Base-by-base conservation (phyloP, 2,888 invertebrate genomes). In the Synanthedon tipuliformis region DNA sequence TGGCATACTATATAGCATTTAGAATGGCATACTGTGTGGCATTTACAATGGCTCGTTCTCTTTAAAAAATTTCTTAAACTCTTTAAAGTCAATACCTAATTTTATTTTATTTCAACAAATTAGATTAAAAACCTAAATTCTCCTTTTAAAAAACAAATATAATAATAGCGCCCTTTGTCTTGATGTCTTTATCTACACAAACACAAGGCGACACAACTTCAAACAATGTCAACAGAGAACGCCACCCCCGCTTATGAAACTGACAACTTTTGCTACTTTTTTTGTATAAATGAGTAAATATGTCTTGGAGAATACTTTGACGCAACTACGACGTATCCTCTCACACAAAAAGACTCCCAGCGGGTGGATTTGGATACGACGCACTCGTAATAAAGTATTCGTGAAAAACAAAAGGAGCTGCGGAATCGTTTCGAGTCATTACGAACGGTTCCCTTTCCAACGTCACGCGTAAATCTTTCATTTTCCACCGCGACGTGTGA, bases 281-380 rank as follows among this genome's bases (percentile, higher is more conserved):
- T 34, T 45, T 45, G 8, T 15, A 45, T n/a, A 45, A 45, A 15
- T 45, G 45, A 45, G 16, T 49, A 49, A 49, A 18, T 49, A 16
- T 18, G 10, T 18, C 18, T 12, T 58, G 59, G 55, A 51, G 52
- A 54, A 16, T 55, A 63, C 57, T 65, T 60, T 58, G 53, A 57
- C 52, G 60, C 57, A 23, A 49, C 49, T 49, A 18, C 12, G 49
- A 45, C 18, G 45, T 49, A 49, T 49, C 49, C 18, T 23, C 23
- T 16, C 18, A 49, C 23, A 16, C 18, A 49, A 16, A 49, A 49
- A 49, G 49, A 41, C 53, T 63, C 65, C 63, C 68, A 54, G 48
- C 23, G 64, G 63, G 53, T 56, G 56, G 56, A 65, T 69, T 65
- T 62, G 59, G 57, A 59, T 59, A 53, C 53, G 53, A 59, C 59